Percentiles rank a stretch among this genome's conserved stretches.
Conservation (phyloP, 2,113 vertebrate species). For the Phylloscopus trochilus region DNA sequence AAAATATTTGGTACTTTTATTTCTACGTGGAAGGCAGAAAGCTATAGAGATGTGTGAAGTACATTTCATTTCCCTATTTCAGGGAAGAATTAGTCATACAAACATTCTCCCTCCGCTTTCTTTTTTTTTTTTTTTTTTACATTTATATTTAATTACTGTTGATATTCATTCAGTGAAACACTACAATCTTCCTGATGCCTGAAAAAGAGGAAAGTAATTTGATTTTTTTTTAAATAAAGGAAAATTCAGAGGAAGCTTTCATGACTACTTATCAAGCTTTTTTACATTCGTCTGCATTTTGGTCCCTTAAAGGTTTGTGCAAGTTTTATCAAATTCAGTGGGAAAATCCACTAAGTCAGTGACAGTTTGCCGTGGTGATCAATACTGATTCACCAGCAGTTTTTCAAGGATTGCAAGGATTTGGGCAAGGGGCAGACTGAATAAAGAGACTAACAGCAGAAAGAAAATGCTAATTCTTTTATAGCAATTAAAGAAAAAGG, state of each 20-base stretch:
- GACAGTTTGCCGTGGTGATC: neutral
- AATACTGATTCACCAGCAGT: neutral
- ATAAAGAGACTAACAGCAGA: neutral
- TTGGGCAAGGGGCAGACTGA: neutral
- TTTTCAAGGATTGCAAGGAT: neutral
- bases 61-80: neutral
- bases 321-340: neutral
- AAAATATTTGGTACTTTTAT: neutral
- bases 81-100: neutral
- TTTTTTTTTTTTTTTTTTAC: neutral
- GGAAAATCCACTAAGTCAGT: neutral
- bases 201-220: neutral
- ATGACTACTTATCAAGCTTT: neutral
- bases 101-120: neutral
- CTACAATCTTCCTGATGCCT: neutral
- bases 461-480: neutral
- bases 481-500: neutral
- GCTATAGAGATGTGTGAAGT: neutral
- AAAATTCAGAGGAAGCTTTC: neutral
- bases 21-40: neutral
- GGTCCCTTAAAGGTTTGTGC: neutral
- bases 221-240: neutral
- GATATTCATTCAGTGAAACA: constrained; percentile 26
- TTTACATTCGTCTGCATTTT: neutral
- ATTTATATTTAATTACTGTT: constrained; percentile 1